Evolutionary conservation across 1,140 invertebrate species (phyloP).

Genomic region (Orchesella cincta): DNA sequence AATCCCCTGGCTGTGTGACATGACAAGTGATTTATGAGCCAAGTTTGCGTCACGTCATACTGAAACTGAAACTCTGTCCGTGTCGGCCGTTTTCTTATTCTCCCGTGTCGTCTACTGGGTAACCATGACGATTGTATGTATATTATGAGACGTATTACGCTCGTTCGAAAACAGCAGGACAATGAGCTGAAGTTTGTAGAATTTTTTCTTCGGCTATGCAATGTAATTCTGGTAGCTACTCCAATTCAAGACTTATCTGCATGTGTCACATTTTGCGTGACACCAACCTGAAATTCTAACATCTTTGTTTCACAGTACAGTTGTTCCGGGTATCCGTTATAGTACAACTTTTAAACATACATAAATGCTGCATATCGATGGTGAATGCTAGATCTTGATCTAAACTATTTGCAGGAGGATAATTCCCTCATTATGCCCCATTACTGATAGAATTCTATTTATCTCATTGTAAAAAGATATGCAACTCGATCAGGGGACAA

Average conservation of each 20-base stretch:
- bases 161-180: slow-evolving; percentile 5
- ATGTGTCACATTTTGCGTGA: neutral
- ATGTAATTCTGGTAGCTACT: slow-evolving; percentile 12
- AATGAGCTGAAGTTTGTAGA: neutral
- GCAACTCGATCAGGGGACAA: too few relatives aligned
- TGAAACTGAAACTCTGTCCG: slow-evolving; percentile 24
- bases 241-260: slow-evolving; percentile 23
- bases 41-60: slow-evolving; percentile 51
- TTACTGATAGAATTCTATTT: too few relatives aligned
- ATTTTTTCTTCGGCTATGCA: neutral
- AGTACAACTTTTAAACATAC: too few relatives aligned
- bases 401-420: too few relatives aligned
- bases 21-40: slow-evolving; percentile 51
- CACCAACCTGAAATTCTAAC: too few relatives aligned
- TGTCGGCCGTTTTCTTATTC: slow-evolving; percentile 26
- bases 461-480: too few relatives aligned
- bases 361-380: too few relatives aligned
- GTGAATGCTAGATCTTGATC: too few relatives aligned
- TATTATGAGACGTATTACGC: neutral
- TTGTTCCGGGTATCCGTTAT: too few relatives aligned
- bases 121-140: neutral
- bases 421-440: too few relatives aligned
- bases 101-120: slow-evolving; percentile 1
- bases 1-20: slow-evolving; percentile 49
- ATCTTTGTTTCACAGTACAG: too few relatives aligned